Conservation (phyloP, 2,888 invertebrate genomes). For the Rhagium mordax region DNA sequence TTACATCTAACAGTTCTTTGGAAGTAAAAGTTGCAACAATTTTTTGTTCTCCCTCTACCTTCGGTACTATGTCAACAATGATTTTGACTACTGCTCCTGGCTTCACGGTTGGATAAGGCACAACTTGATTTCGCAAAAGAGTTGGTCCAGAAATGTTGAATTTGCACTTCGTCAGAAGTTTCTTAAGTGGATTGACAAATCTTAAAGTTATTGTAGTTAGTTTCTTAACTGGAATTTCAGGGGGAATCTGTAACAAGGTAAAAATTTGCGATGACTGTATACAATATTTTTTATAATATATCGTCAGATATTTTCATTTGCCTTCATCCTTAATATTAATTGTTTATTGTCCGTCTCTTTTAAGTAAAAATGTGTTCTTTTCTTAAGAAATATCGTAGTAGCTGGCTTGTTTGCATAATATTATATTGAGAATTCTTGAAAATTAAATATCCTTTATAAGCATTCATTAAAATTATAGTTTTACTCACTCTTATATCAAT, state of each 20-base stretch:
- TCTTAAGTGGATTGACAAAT: slow-evolving; percentile 81
- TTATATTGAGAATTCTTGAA: no score
- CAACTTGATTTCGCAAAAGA: slow-evolving; percentile 74
- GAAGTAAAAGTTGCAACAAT: slow-evolving; percentile 82
- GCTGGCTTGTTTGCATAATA: no score
- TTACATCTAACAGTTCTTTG: slow-evolving; percentile 79
- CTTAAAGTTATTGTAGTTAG: slow-evolving; percentile 74
- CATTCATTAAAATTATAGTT: background rate
- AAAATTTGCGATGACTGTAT: no score
- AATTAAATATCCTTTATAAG: no score
- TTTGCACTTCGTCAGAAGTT: slow-evolving; percentile 77
- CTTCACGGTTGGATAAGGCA: slow-evolving; percentile 73
- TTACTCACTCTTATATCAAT: slow-evolving; percentile 77
- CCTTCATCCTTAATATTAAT: no score
- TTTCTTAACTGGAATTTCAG: slow-evolving; percentile 74
- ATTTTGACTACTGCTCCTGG: slow-evolving; percentile 73
- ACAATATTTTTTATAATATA: no score
- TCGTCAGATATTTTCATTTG: no score
- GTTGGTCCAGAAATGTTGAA: slow-evolving; percentile 82
- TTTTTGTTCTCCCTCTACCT: slow-evolving; percentile 77
- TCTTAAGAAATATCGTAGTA: no score
- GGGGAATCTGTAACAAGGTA: slow-evolving; percentile 63
- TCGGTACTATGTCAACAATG: slow-evolving; percentile 76
- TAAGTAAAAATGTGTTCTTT: no score
- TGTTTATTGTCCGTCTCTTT: no score